Evolutionary conservation across 2,797 vertebrate species (phyloP), one percentile per base, ranked within the genome.

Genomic region (Pangasius larnaudii): DNA sequence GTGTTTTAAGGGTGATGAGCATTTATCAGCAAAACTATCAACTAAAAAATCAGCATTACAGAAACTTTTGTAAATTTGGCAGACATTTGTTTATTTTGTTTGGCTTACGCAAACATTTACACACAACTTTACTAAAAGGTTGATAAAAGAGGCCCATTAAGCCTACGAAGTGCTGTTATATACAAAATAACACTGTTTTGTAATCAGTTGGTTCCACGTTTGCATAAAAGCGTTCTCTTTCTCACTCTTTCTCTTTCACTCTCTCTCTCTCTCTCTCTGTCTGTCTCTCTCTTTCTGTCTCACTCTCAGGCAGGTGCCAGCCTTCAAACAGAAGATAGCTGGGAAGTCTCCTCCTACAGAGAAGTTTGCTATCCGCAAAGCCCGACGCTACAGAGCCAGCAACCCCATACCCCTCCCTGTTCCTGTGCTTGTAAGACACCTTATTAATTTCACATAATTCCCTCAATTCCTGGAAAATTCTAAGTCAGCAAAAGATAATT

Each of bases 321-420:
- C 94, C 30, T 94, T 96, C 79, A 97, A 97, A 89, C 96, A 97
- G 92, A 97, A 97, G 93, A 97, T 97, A 61, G 97, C 97, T 0
- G 97, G 97, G n/a, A 97, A 97, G 91, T 97, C 96, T 91, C 97
- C 96, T 1, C 97, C 97, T 1, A 97, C 97, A 0, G 97, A 97
- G 93, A 97, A 97, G 93, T 97, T 97, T 92, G 97, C 96, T 0
- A 96, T 97, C 39, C 96, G 96, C 59, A 97, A 97, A 93, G 96
- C 97, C 30, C 92, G 96, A 36, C 96, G 97, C 86, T 97, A 97
- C 95, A 96, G 94, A 90, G 91, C 92, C 22, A 87, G 89, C 27
- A 74, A 86, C 27, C 94, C 96, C 0, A 75, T 94, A 86, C 91
- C 88, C 74, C 92, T 97, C 1, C 95, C 95, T 0, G 96, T 97